Evolutionary conservation across 1,140 invertebrate genomes (phyloP).

Genomic region (Mizuhopecten yessoensis): DNA sequence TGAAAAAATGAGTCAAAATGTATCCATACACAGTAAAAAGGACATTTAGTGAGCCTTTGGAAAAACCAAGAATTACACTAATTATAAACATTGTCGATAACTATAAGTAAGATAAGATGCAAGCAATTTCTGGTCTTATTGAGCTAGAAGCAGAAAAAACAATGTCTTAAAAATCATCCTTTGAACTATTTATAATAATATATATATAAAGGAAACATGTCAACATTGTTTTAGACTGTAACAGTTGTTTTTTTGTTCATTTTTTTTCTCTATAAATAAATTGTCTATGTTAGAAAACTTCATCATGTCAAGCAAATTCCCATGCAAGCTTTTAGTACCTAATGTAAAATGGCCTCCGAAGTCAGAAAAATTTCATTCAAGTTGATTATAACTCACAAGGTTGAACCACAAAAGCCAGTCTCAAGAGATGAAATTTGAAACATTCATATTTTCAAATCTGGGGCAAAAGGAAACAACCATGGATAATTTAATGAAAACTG

Average conservation of each 20-base stretch:
- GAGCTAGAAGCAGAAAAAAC: neutral
- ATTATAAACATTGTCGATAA: constrained; percentile 22
- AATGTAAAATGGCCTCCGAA: constrained; percentile 4
- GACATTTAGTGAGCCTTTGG: neutral
- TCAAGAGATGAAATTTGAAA: constrained; percentile 15
- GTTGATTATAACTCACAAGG: neutral
- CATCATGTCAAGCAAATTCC: neutral
- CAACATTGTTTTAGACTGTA: constrained; percentile 2
- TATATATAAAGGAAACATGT: constrained; percentile 22
- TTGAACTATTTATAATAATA: constrained; percentile 4
- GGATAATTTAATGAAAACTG: neutral
- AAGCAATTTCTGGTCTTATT: constrained; percentile 6
- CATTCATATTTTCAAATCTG: neutral
- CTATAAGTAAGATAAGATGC: constrained; percentile 15
- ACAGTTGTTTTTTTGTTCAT: neutral
- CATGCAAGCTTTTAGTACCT: constrained; percentile 10
- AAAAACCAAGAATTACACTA: constrained; percentile 9
- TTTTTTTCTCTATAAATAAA: neutral
- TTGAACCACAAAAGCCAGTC: constrained; percentile 32
- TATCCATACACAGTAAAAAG: constrained; percentile 2
- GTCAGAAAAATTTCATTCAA: neutral
- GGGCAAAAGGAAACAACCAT: constrained; percentile 16
- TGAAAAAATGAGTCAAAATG: constrained; percentile 30
- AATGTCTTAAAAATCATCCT: constrained; percentile 36
- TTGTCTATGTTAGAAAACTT: neutral